These are phyloP conservation scores for Pseudobourletiella spinata DNA, from an alignment of 1,140 invertebrate species.

Conservation along the genomic window DNA sequence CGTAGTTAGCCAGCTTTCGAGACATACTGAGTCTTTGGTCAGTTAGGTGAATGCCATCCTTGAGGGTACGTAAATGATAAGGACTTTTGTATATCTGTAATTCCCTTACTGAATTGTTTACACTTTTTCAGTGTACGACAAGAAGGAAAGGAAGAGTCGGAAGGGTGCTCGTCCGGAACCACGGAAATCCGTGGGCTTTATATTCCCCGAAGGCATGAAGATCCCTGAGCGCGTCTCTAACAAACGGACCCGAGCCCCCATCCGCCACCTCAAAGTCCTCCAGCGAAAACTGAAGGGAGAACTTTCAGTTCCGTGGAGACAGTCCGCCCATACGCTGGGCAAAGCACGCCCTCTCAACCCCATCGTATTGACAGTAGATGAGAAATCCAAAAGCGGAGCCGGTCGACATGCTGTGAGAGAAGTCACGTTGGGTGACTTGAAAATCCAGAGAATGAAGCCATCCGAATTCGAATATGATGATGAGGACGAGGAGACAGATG, in stretches of 20 bases:
- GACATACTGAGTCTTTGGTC: too few relatives aligned
- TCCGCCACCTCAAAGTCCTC: background rate
- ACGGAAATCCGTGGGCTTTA: background rate
- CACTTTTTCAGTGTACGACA: too few relatives aligned
- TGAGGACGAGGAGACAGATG: background rate
- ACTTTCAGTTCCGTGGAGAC: background rate
- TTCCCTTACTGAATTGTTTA: too few relatives aligned
- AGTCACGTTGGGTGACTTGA: background rate
- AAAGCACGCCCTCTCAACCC: background rate
- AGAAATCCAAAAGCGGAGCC: background rate
- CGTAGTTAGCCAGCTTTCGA: too few relatives aligned
- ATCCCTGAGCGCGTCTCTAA: background rate
- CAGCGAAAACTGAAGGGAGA: background rate
- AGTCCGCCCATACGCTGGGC: background rate
- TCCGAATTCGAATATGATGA: background rate
- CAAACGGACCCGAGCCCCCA: background rate
- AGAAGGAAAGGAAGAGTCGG: too few relatives aligned
- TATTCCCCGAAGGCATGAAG: background rate
- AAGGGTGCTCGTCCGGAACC: too few relatives aligned
- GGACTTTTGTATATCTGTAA: too few relatives aligned
- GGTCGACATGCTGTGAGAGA: background rate
- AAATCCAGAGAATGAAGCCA: background rate
- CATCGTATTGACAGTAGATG: too few relatives aligned
- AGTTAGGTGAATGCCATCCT: too few relatives aligned
- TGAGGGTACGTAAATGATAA: too few relatives aligned